Percentiles rank a stretch among this genome's conserved stretches.
These are phyloP conservation scores for Diceros bicornis DNA, from an alignment of 2,797 vertebrate genomes.

Conservation along the genomic window DNA sequence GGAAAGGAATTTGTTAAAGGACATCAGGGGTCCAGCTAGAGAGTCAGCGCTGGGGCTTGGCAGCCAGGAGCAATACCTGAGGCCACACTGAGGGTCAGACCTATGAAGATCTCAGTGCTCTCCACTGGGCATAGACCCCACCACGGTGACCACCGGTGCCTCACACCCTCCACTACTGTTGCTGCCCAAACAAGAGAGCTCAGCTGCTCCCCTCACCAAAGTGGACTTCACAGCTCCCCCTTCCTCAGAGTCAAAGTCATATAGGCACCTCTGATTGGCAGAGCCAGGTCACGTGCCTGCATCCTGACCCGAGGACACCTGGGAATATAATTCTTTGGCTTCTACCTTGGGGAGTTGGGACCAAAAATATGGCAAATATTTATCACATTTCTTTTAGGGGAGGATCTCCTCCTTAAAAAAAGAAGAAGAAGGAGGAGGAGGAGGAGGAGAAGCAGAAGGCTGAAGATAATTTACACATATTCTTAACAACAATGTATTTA, in stretches of 20 bases:
- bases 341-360: neutral
- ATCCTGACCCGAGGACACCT: neutral
- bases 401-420: neutral
- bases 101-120: too few species aligned
- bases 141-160: accelerated
- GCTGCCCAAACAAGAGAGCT: neutral
- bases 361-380: neutral
- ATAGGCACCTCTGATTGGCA: too few species aligned
- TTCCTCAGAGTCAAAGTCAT: neutral
- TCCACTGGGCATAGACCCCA: too few species aligned
- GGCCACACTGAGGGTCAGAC: too few species aligned
- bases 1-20: neutral
- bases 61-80: neutral
- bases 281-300: neutral
- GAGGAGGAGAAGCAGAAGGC: neutral
- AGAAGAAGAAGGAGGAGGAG: neutral
- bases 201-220: too few species aligned
- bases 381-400: neutral
- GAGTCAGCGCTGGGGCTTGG: too few species aligned
- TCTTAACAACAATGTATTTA: neutral
- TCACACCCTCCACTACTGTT: neutral
- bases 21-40: too few species aligned
- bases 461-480: neutral
- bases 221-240: too few species aligned
- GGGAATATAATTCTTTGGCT: neutral